Conservation (phyloP, 2,113 vertebrate genomes). For the Pygathrix nemaeus region DNA sequence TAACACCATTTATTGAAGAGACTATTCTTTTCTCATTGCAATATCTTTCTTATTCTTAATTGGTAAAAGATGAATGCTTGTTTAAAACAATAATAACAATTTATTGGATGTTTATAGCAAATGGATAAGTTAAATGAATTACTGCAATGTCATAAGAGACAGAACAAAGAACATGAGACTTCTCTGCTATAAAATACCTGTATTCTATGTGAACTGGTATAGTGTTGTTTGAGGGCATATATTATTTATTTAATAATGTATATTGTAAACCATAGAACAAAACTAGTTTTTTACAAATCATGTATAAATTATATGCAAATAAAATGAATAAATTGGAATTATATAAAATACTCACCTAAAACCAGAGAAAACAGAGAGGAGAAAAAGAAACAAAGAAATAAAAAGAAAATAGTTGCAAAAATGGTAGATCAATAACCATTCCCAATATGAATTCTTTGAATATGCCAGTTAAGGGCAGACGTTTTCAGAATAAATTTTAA, state of each 20-base stretch:
- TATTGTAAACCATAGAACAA: neutral
- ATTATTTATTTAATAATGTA: neutral
- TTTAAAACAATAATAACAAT: neutral
- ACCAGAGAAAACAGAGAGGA: neutral
- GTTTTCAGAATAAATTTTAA: neutral
- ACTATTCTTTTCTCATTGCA: neutral
- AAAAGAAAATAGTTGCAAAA: neutral
- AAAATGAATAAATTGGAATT: neutral
- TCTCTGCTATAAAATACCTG: neutral
- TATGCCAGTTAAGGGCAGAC: neutral
- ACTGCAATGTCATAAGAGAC: neutral
- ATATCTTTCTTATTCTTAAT: neutral
- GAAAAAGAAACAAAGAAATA: neutral
- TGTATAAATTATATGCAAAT: neutral
- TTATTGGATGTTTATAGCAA: neutral
- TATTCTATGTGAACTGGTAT: neutral
- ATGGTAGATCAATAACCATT: neutral
- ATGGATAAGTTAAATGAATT: neutral
- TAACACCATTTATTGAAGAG: neutral
- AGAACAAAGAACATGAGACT: neutral
- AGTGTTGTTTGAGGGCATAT: neutral
- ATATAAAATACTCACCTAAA: neutral
- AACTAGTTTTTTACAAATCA: neutral
- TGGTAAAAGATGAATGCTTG: neutral
- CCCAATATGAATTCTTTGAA: neutral